These are phyloP conservation scores for Girardia tigrina DNA, from an alignment of 2,888 invertebrate genomes.

Conservation along the genomic window DNA sequence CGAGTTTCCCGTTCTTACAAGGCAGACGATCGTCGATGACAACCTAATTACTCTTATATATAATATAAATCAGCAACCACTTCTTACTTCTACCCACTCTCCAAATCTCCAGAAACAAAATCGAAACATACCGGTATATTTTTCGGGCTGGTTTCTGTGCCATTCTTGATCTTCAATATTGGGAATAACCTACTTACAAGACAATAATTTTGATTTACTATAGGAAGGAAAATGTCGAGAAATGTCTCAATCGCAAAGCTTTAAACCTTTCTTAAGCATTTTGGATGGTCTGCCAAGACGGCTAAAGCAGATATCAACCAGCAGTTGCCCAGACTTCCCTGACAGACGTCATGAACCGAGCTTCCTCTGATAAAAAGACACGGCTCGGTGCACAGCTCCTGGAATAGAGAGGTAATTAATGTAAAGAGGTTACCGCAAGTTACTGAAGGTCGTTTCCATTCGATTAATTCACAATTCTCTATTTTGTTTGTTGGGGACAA, in stretches of 20 bases:
- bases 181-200: conserved; percentile 54
- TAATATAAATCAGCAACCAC: neutral
- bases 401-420: neutral
- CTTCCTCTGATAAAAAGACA: conserved; percentile 54
- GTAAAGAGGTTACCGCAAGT: neutral
- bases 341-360: conserved; percentile 52
- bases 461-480: neutral
- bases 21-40: conserved; percentile 56
- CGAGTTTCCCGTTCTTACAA: conserved; percentile 53
- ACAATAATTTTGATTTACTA: neutral
- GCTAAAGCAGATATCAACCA: conserved; percentile 59
- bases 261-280: conserved; percentile 54
- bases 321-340: conserved; percentile 56
- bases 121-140: conserved; percentile 55
- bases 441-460: neutral
- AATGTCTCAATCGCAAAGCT: neutral
- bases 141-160: conserved; percentile 49
- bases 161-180: conserved; percentile 55
- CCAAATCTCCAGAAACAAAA: conserved; percentile 54
- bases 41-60: conserved; percentile 53
- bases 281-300: conserved; percentile 55
- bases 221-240: neutral
- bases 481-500: neutral
- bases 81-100: conserved; percentile 31
- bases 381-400: conserved; percentile 51